Base-by-base conservation (phyloP, 1,140 invertebrate species). In the Drosophila nigrodunni region DNA sequence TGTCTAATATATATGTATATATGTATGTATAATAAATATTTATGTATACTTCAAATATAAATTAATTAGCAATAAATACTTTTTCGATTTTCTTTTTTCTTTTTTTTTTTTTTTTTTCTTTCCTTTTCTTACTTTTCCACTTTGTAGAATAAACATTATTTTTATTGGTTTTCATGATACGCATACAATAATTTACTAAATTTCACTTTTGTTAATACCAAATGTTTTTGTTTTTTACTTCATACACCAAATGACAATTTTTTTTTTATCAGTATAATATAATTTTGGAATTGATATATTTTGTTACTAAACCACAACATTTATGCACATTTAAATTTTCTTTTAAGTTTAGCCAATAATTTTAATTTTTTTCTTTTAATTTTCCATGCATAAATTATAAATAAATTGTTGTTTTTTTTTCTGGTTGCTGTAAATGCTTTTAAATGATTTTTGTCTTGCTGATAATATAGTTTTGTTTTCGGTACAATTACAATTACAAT, bases 1-100 rank as follows among this genome's bases (percentile, higher is more conserved):
- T 92, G 86, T 92, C 91, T 91, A 92, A 92, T 92, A 90, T 92
- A 90, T 92, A 85, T 85, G 75, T 88, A 80, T 81, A 66, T 81
- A 70, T 87, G 83, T 87, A 86, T 90, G 78, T 82, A 82, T 90
- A 87, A 86, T 90, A 90, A 90, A 90, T 91, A 91, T 85, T 78
- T 91, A 83, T 91, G 81, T 91, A 88, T 91, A 88, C 81, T 88
- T 90, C 78, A 91, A 87, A 90, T 91, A 85, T 85, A 90, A 91
- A 90, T 86, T 77, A 90, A 88, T 88, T 88, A 88, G 85, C 77
- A 82, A 90, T 91, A 91, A 90, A 90, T 91, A 81, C 83, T 74
- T 78, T 74, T 78, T 72, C 74, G 67, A 52, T 82, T 72, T 72
- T 71, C 74, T 77, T 72, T 77, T 78, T 80, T 69, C 25, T 30